These are phyloP conservation scores for Patella ulyssiponensis DNA, from an alignment of 2,888 invertebrate genomes.

Conservation along the genomic window DNA sequence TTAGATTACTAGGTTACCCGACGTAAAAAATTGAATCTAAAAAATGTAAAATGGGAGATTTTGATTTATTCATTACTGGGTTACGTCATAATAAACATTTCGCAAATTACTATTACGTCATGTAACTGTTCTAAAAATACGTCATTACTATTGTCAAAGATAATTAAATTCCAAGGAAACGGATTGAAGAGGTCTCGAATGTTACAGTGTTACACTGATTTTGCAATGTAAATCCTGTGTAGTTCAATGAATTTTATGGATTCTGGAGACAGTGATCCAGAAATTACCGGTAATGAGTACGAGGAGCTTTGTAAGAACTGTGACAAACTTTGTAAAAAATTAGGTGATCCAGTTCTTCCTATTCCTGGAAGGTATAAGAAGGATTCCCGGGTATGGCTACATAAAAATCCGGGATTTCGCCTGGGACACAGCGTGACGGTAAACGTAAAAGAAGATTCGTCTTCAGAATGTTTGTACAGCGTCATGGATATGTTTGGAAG, in stretches of 20 bases:
- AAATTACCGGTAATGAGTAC: not conserved
- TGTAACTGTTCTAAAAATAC: too few relatives aligned
- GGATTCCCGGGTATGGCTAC: slow-evolving; percentile 31
- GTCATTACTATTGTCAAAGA: too few relatives aligned
- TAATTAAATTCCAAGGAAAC: too few relatives aligned
- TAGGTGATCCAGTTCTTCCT: not conserved
- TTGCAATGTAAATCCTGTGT: too few relatives aligned
- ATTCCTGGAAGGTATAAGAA: slow-evolving; percentile 22
- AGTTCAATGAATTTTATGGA: not conserved
- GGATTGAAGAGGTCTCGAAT: too few relatives aligned
- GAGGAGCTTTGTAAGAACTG: slow-evolving; percentile 4
- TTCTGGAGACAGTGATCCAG: not conserved
- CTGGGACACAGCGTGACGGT: not conserved
- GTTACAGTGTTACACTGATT: too few relatives aligned
- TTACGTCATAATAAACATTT: too few relatives aligned
- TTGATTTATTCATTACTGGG: too few relatives aligned
- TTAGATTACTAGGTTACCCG: too few relatives aligned
- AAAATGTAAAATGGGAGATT: too few relatives aligned
- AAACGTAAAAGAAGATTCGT: not conserved
- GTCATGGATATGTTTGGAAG: slow-evolving; percentile 19
- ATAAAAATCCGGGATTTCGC: slow-evolving; percentile 13
- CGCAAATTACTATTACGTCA: too few relatives aligned
- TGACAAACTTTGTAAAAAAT: not conserved
- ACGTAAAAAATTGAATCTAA: too few relatives aligned
- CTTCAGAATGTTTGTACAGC: slow-evolving; percentile 16